Conservation (phyloP, 2,113 vertebrate species). For the Limnothrissa miodon region DNA sequence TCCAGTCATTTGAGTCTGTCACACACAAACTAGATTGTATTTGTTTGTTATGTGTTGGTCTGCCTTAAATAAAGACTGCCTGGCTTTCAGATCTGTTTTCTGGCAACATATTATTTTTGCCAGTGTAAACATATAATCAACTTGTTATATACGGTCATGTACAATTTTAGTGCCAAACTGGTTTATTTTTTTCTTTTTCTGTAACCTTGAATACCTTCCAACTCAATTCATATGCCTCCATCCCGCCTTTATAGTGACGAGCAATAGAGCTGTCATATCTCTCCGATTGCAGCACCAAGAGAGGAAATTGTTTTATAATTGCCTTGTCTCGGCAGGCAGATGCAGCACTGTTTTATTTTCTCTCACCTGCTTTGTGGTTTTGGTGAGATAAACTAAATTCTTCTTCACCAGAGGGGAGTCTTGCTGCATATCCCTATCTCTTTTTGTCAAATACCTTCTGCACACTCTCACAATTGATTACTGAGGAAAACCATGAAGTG, state of each 20-base stretch:
- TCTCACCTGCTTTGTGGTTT: background rate
- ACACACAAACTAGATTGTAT: background rate
- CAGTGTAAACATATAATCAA: background rate
- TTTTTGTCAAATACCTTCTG: background rate
- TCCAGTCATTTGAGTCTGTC: background rate
- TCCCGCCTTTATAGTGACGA: background rate
- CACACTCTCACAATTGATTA: background rate
- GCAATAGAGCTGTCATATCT: constrained; percentile 13
- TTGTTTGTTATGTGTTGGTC: background rate
- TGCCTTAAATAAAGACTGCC: background rate
- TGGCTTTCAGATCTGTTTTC: background rate
- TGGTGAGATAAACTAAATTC: background rate
- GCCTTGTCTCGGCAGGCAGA: constrained; percentile 5
- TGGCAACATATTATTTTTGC: background rate
- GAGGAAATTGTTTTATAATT: constrained; percentile 17
- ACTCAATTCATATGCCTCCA: background rate
- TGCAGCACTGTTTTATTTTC: background rate
- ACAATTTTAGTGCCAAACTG: background rate
- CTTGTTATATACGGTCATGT: background rate
- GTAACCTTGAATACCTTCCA: background rate
- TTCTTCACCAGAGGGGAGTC: background rate
- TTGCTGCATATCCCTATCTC: background rate
- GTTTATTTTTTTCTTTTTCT: background rate
- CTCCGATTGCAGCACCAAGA: background rate
- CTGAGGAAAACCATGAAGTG: background rate